Percentiles rank a stretch among this genome's conserved stretches.
Evolutionary conservation across 2,888 invertebrate genomes (phyloP).

Genomic region (Aleiodes testaceus): DNA sequence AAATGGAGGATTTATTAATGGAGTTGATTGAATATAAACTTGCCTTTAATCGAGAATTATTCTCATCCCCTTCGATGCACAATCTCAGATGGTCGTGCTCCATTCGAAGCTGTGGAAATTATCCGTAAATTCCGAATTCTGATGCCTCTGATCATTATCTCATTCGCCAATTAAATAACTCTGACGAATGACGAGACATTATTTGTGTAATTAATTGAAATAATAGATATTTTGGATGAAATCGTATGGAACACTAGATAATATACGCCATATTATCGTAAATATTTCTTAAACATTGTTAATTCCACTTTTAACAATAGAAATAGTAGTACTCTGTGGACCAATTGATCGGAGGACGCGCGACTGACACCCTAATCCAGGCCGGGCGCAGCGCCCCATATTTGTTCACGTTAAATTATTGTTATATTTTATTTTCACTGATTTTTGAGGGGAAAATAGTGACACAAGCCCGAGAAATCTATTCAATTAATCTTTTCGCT

Average conservation of each 20-base stretch:
- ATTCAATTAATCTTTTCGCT: background rate
- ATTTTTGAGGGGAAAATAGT: background rate
- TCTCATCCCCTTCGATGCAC: no score
- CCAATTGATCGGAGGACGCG: slow-evolving; percentile 42
- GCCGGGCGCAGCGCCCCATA: slow-evolving; percentile 58
- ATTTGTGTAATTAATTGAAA: background rate
- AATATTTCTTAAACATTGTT: background rate
- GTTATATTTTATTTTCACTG: slow-evolving; percentile 4
- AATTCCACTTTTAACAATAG: background rate
- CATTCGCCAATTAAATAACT: no score
- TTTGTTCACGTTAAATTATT: slow-evolving; percentile 37
- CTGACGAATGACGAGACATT: no score
- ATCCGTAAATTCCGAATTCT: no score
- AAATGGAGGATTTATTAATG: no score
- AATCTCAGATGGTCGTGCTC: no score
- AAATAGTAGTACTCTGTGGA: slow-evolving; percentile 28
- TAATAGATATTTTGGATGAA: background rate
- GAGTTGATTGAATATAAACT: no score
- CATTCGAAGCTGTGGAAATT: no score
- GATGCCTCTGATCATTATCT: no score
- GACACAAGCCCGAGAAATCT: no score
- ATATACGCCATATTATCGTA: no score
- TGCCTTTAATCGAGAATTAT: no score
- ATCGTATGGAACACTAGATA: background rate
- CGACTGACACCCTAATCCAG: slow-evolving; percentile 61